Base-by-base conservation (phyloP, 1,140 invertebrate species). In the Sarcophaga bullata region DNA sequence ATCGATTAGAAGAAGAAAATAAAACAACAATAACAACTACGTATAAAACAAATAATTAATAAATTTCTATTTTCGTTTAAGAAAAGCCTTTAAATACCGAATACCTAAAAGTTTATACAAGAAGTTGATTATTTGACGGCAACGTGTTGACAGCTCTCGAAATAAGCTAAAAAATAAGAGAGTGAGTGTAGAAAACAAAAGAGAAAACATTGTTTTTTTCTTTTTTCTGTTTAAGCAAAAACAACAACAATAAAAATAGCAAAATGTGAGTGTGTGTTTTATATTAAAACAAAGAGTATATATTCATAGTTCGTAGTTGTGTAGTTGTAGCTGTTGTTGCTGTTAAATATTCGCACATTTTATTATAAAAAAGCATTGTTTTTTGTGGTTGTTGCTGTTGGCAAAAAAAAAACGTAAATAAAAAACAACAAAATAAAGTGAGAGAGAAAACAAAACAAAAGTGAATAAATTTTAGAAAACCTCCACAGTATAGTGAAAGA, bases 51-150 rank as follows among this genome's bases (percentile, higher is more conserved):
- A 37, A 37, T 37, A 37, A 37, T 37, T 37, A 37, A 37, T 37
- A 37, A 37, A 37, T 37, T 37, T 37, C 25, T 37, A 58, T 58
- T 13, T n/a, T n/a, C 54, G n/a, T 58, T 68, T 19, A 58, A 58
- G 62, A 68, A 37, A 37, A 68, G 17, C 62, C 62, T 68, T 68
- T 68, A 68, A 68, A 68, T 68, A 68, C 62, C 62, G 62, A 9
- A 68, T 68, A 68, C 62, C 50, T 17, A 19, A 68, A 17, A 68
- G 15, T 58, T n/a, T 19, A 68, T 68, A 19, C 7, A 68, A 68
- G 62, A 68, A 68, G 62, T 68, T 68, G 9, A 25, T 68, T 9
- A 9, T 68, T 68, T 68, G 62, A 68, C 62, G 8, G 62, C 62
- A 68, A 68, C 62, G 62, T 68, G 62, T 68, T 68, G 17, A 68